Percentiles rank a stretch among this genome's conserved stretches.
Evolutionary conservation across 2,888 invertebrate genomes (phyloP).

Genomic region (Eilema griseolum): DNA sequence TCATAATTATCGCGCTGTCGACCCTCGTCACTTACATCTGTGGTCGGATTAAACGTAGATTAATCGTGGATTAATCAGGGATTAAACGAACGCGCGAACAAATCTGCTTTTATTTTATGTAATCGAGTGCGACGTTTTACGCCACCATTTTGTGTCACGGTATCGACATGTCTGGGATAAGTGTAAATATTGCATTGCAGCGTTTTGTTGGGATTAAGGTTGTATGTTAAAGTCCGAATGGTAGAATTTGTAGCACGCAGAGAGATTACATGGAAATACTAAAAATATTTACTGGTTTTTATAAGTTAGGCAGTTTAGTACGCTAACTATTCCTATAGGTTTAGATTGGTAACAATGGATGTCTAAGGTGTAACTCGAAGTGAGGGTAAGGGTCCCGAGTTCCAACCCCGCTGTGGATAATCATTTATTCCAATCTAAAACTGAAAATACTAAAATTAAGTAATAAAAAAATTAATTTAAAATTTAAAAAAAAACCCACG

Average conservation of each 20-base stretch:
- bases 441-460: too few relatives aligned
- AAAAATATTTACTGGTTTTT: too few relatives aligned
- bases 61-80: slow-evolving; percentile 78
- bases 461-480: too few relatives aligned
- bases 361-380: too few relatives aligned
- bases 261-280: too few relatives aligned
- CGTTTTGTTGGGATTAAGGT: neutral
- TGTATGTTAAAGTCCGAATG: neutral
- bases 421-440: too few relatives aligned
- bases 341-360: too few relatives aligned
- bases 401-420: too few relatives aligned
- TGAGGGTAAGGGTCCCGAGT: too few relatives aligned
- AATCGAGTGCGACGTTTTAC: slow-evolving; percentile 69
- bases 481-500: too few relatives aligned
- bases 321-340: too few relatives aligned
- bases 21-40: slow-evolving; percentile 80
- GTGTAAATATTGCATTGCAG: slow-evolving; percentile 3
- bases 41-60: slow-evolving; percentile 76
- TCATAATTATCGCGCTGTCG: slow-evolving; percentile 79
- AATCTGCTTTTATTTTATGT: slow-evolving; percentile 67
- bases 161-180: slow-evolving; percentile 28
- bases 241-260: neutral
- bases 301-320: too few relatives aligned
- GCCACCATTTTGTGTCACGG: slow-evolving; percentile 41
- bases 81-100: slow-evolving; percentile 69